phyloP scores from a whole-genome alignment of 37 sponge, comb jelly and placozoan species.

The Petrosia ficiformis region DNA sequence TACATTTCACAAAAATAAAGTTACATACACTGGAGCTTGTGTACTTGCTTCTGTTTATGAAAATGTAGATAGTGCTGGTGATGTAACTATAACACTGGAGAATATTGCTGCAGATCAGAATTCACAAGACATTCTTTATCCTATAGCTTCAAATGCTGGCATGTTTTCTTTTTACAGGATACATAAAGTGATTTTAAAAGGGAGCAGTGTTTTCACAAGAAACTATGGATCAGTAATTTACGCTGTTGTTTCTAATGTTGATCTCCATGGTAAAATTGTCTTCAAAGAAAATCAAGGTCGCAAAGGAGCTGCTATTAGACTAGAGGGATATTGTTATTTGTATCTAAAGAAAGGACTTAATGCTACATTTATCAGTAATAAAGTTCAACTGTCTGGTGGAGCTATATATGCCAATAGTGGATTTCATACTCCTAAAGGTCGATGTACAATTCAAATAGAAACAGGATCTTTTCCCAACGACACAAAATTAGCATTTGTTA shows the following conservation, averaged over 20 bases:
- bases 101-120: background rate
- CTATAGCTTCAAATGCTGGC: background rate
- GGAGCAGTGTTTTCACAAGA: background rate
- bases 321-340: background rate
- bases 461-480: background rate
- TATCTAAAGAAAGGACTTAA: too few species aligned
- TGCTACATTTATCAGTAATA: background rate
- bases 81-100: background rate
- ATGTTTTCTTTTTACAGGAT: background rate
- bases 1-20: too few species aligned
- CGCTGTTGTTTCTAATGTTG: background rate
- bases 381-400: background rate
- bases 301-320: background rate
- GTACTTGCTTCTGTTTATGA: background rate
- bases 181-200: background rate
- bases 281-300: background rate
- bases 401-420: background rate
- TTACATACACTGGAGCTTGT: background rate
- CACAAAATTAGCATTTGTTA: background rate
- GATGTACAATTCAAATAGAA: background rate
- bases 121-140: background rate
- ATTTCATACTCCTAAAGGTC: background rate
- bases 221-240: background rate
- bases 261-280: background rate
- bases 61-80: background rate